These are phyloP conservation scores for Lasioglossum lativentre DNA, from an alignment of 2,888 invertebrate genomes.

Conservation along the genomic window DNA sequence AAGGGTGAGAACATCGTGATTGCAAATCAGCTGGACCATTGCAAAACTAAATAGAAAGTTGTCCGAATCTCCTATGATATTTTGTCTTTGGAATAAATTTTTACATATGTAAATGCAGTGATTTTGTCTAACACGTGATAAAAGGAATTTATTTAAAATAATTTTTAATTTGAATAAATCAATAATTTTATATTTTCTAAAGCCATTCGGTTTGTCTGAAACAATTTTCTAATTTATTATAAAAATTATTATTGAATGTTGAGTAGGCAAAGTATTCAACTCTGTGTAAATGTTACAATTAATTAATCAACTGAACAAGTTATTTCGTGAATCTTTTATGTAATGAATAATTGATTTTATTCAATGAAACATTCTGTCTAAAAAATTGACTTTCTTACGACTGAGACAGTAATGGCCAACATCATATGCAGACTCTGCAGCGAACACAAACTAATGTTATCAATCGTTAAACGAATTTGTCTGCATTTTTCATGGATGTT, in stretches of 20 bases:
- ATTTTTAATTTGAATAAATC: too few species aligned
- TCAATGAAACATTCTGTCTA: neutral
- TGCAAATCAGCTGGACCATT: neutral
- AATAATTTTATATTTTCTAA: too few species aligned
- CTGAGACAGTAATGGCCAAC: neutral
- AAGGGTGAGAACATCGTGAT: too few species aligned
- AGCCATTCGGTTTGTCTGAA: too few species aligned
- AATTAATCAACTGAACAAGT: neutral
- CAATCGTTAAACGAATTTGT: constrained; percentile 1
- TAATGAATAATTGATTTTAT: neutral
- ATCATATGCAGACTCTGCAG: neutral
- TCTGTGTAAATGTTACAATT: neutral
- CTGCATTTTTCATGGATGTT: neutral
- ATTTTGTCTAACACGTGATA: neutral
- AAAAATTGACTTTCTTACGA: neutral
- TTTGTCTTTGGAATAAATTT: neutral
- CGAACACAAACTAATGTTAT: neutral
- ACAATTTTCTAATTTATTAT: too few species aligned
- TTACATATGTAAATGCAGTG: neutral
- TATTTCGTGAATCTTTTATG: neutral
- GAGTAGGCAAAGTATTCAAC: neutral
- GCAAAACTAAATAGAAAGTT: neutral
- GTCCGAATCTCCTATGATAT: neutral
- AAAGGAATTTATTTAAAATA: too few species aligned
- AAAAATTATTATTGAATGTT: too few species aligned